Evolutionary conservation across 2,888 invertebrate species (phyloP).

Genomic region (Nowickia ferox): DNA sequence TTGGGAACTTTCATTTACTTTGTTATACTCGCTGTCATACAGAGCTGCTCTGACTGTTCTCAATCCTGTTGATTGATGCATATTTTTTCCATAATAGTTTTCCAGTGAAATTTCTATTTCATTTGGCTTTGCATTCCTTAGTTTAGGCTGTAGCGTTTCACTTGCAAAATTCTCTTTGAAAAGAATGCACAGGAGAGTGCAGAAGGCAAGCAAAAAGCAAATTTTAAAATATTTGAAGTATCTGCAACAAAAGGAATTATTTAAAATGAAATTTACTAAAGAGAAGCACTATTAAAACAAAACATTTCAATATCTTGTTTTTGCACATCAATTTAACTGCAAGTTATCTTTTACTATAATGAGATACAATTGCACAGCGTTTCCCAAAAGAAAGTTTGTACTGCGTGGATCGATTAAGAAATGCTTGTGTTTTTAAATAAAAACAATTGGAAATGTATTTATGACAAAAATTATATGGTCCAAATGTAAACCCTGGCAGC

Average conservation of each 20-base stretch:
- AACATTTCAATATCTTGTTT: too few relatives aligned
- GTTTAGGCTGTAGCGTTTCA: not conserved
- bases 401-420: too few relatives aligned
- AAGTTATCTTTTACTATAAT: too few relatives aligned
- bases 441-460: too few relatives aligned
- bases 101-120: not conserved
- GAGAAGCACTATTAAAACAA: too few relatives aligned
- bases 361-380: too few relatives aligned
- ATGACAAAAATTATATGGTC: too few relatives aligned
- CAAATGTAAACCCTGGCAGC: too few relatives aligned
- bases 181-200: constrained; percentile 15
- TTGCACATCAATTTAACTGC: too few relatives aligned
- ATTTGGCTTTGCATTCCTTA: not conserved
- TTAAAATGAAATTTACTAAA: not conserved
- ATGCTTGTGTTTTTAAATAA: too few relatives aligned
- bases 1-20: not conserved
- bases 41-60: not conserved
- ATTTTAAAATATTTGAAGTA: constrained; percentile 25
- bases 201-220: not conserved
- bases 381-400: too few relatives aligned
- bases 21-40: too few relatives aligned
- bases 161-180: not conserved
- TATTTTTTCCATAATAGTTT: not conserved
- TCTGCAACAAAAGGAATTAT: constrained; percentile 9
- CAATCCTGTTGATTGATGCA: not conserved